Conservation (phyloP, 2,113 vertebrate species). For the Thalassoma bifasciatum region DNA sequence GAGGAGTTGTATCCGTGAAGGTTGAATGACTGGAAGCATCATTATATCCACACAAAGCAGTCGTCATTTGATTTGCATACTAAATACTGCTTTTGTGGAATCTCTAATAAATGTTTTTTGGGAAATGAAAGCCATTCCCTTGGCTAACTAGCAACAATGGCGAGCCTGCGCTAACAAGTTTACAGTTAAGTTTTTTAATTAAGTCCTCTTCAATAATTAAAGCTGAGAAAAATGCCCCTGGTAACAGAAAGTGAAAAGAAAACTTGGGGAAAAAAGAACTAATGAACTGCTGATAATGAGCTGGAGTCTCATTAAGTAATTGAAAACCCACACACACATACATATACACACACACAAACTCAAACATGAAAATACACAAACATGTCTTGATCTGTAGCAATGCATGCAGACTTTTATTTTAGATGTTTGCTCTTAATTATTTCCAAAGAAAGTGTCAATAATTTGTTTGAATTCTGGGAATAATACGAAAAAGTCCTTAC, state of each 20-base stretch:
- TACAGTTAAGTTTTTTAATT: slow-evolving; percentile 32
- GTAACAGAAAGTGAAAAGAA: slow-evolving; percentile 27
- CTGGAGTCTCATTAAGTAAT: not conserved
- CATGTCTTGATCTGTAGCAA: not conserved
- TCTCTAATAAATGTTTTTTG: not conserved
- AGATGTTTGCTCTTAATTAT: not conserved
- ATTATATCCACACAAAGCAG: not conserved
- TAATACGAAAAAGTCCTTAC: too few relatives aligned
- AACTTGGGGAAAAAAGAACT: slow-evolving; percentile 17
- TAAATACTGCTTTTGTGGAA: not conserved
- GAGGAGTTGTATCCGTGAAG: slow-evolving; percentile 7
- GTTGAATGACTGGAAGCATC: not conserved
- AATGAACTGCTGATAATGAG: slow-evolving; percentile 40
- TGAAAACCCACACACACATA: not conserved
- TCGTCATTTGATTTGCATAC: not conserved
- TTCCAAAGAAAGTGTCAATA: not conserved
- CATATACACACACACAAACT: not conserved
- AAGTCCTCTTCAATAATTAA: slow-evolving; percentile 36
- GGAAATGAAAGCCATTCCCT: not conserved
- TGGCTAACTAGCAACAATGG: not conserved
- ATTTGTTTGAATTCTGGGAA: not conserved
- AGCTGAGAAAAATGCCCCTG: slow-evolving; percentile 21
- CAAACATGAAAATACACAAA: not conserved
- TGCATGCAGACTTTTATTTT: not conserved
- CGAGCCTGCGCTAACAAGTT: not conserved